Base-by-base conservation (phyloP, 2,797 vertebrate species). In the Clarias pachynema region DNA sequence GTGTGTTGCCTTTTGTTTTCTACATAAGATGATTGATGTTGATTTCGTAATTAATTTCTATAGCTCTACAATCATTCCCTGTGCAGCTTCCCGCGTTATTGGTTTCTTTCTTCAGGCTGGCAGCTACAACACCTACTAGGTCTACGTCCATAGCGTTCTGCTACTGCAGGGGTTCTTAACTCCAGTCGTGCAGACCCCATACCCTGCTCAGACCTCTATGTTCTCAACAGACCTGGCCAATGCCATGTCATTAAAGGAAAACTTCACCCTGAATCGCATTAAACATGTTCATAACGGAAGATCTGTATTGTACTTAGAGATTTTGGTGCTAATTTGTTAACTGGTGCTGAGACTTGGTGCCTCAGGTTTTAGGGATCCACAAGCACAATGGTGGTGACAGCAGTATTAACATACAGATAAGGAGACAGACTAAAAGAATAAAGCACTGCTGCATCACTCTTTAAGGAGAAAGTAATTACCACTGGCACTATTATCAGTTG, bases 141-240 rank as follows among this genome's bases (percentile, higher is more conserved):
- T 83, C 75, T 85, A 88, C 84, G 29, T 87, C 20, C 40, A 53
- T 34, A 72, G 83, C 59, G 56, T 73, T 85, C 59, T 49, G 62
- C 62, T 80, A 80, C n/a, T 65, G 29, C 60, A 29, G 78, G 65
- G 4, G 34, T 63, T 79, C 78, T 63, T 79, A 63, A 79, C 59
- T 63, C 34, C 22, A 26, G 10, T 37, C 56, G 1, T 12, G 16
- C 26, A 56, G 72, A 74, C n/a, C 72, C 72, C 16, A 29, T 22
- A 26, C n/a, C 26, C 24, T 73, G 24, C 24, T 44, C 14, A 49
- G 26, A 73, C 59, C 18, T 65, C 60, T 5, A 20, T 79, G 44
- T 37, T 78, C 75, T 16, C 34, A 26, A 49, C 34, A 79, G 34
- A 63, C 77, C 59, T 79, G 77, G 15, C 8, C 14, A 6, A 44